Percentiles rank a stretch among this genome's conserved stretches.
Evolutionary conservation across 2,113 vertebrate species (phyloP).

Genomic region (Toxotes chatareus): DNA sequence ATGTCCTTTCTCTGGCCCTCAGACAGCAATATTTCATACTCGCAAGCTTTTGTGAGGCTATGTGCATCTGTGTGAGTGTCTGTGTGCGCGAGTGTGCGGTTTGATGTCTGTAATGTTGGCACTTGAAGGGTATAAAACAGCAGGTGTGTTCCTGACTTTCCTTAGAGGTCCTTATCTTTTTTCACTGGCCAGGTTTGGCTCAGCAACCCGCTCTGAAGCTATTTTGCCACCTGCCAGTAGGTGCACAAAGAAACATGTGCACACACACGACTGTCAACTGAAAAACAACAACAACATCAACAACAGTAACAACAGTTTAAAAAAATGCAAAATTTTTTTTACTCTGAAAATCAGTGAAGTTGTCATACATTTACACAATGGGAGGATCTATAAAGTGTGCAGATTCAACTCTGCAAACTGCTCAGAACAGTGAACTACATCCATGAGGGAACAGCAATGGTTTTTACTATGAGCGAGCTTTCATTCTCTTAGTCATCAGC

Average conservation of each 20-base stretch:
- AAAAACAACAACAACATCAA: constrained; percentile 3
- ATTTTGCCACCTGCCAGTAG: constrained; percentile 27
- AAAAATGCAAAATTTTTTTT: constrained; percentile 75
- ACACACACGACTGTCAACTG: constrained; percentile 10
- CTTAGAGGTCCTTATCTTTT: constrained; percentile 65
- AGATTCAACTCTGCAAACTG: constrained; percentile 39
- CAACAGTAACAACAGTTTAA: constrained; percentile 19
- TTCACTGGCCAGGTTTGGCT: constrained; percentile 50
- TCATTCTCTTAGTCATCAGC: constrained; percentile 25
- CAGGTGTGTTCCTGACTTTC: constrained; percentile 59
- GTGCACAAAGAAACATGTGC: constrained; percentile 31
- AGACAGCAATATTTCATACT: constrained; percentile 33
- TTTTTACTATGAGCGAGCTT: constrained; percentile 24
- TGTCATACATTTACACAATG: constrained; percentile 54
- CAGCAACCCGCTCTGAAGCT: constrained; percentile 49
- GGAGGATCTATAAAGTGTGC: constrained; percentile 44
- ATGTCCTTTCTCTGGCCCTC: constrained; percentile 28
- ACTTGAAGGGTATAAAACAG: constrained; percentile 63
- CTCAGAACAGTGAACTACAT: constrained; percentile 34
- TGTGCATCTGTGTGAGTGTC: not conserved
- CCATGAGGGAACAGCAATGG: constrained; percentile 31
- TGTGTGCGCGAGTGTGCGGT: not conserved
- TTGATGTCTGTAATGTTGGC: constrained; percentile 35
- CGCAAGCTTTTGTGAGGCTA: not conserved
- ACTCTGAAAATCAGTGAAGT: constrained; percentile 61